Evolutionary conservation across 30 jellyfish, hydroid and myxozoan genomes (phyloP), one percentile per base, ranked within the genome.

Genomic region (Pseudorhiza aurosa): DNA sequence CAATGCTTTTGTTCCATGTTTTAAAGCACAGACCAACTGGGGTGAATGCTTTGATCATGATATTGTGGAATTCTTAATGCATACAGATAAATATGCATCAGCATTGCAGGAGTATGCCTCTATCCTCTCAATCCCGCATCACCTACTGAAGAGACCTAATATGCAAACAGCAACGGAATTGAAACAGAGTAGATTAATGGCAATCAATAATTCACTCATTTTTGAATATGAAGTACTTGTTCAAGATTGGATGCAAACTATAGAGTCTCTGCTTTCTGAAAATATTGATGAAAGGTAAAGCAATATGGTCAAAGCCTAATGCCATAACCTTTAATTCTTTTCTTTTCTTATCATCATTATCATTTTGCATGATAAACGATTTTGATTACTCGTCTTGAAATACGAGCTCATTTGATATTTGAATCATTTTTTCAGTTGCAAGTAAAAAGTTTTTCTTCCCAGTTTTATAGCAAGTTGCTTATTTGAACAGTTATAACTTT

Each of bases 221-320:
- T 21, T 65, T 35, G 97, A 88, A 37, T 90, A 64, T 49, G 97
- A 90, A 55, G 31, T n/a, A 14, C 78, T 82, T 19, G 94, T 90
- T 24, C 81, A 47, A 50, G 94, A 90, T 11, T 90, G 97, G 97
- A 68, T 83, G 63, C 89, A 75, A 8, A 57, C 89, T 1, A 83
- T 90, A 12, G 97, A 90, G 49, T 63, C 82, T n/a, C 28, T 90
- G 40, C 82, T 90, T 1, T 53, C 82, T 15, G 97, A 81, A 24
- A 46, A 63, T 45, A 33, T 71, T 12, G 97, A 90, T 21, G 94
- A 81, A 18, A 67, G 90, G 97, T 90, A 70, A 21, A 11, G 87
- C 14, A 27, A 22, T 68, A 35, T 36, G 1, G 30, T 30, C 30
- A 39, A 60, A 15, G n/a, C n/a, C n/a, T n/a, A n/a, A n/a, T n/a